Base-by-base conservation (phyloP, 53 echinoderm and acorn worm species). In the Mesocentrotus franciscanus region DNA sequence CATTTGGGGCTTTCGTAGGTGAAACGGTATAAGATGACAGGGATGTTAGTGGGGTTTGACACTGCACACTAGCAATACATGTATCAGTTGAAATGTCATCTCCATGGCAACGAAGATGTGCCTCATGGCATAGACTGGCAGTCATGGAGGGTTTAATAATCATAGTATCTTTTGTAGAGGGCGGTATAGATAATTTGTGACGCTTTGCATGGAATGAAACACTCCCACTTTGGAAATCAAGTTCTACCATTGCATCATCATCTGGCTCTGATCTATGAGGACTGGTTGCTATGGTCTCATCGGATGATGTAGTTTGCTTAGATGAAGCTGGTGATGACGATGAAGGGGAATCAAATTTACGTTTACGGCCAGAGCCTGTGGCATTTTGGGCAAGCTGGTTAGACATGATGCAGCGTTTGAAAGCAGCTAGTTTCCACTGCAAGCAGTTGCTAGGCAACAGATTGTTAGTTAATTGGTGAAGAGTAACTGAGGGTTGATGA, bases 351-450 rank as follows among this genome's bases (percentile, higher is more conserved):
- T 85, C 87, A 36, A 94, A 66, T 94, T 94, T 94, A 24, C 95
- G 95, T 29, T 94, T 94, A 2, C 95, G 95, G 87, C 85, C 56
- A 8, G 87, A 55, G 85, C 95, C 87, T 87, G 70, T 85, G 36
- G 62, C 64, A 6, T 76, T 59, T 81, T 61, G 8, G 16, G 49
- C 87, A 68, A 85, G 95, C 27, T 62, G 49, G 85, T 94, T 85
- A 70, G 95, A 85, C 95, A 94, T 94, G 95, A 94, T 94, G 95
- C 95, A 61, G 95, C 5, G 79, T 60, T 57, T 94, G 11, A 12
- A 68, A 94, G 85, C 85, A 49, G 68, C 87, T 64, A 55, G 5
- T 87, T 68, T 85, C 26, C 7, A 81, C 17, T 17, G 56, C 32
- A 94, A 42, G 72, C 20, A 15, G 84, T 94, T 94, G 94, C 94